A percentile compares a stretch with the other conserved stretches of the same genome.
These are phyloP conservation scores for Zosterops borbonicus DNA, from an alignment of 2,113 vertebrate species.

Conservation along the genomic window DNA sequence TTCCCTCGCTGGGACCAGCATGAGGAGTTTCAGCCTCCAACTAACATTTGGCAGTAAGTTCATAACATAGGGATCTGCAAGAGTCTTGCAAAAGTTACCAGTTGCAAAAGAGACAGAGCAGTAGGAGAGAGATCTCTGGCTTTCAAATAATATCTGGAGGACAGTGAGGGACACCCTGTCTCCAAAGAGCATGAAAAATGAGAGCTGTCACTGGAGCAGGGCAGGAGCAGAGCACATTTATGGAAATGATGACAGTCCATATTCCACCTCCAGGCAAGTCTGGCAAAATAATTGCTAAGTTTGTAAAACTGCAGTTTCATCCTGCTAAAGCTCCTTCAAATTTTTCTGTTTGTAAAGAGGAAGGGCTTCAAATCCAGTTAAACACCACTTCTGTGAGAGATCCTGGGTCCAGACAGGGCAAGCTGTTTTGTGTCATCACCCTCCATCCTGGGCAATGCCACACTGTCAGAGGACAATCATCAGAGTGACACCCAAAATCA, in stretches of 20 bases:
- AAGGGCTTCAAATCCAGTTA: not conserved
- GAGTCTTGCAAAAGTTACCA: not conserved
- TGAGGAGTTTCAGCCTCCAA: not conserved
- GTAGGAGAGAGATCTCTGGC: not conserved
- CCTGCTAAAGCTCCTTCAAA: not conserved
- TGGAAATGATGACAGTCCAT: rapidly evolving
- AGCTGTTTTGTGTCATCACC: not conserved
- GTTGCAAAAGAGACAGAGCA: not conserved
- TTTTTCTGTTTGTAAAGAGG: not conserved
- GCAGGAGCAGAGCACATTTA: not conserved
- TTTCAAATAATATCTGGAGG: not conserved
- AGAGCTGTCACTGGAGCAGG: not conserved
- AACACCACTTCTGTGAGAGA: not conserved
- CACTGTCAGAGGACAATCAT: not conserved
- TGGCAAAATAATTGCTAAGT: not conserved
- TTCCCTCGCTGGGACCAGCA: not conserved
- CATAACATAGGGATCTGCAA: not conserved
- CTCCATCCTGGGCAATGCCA: not conserved
- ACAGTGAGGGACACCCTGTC: not conserved
- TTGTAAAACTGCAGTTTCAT: not conserved
- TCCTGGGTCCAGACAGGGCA: not conserved
- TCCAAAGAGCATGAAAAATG: not conserved
- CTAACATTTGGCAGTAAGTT: not conserved
- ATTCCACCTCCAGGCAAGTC: not conserved
- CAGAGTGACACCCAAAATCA: not conserved